Evolutionary conservation across 2,888 invertebrate species (phyloP), one percentile per base, ranked within the genome.

Genomic region (Drosophila mimetica): DNA sequence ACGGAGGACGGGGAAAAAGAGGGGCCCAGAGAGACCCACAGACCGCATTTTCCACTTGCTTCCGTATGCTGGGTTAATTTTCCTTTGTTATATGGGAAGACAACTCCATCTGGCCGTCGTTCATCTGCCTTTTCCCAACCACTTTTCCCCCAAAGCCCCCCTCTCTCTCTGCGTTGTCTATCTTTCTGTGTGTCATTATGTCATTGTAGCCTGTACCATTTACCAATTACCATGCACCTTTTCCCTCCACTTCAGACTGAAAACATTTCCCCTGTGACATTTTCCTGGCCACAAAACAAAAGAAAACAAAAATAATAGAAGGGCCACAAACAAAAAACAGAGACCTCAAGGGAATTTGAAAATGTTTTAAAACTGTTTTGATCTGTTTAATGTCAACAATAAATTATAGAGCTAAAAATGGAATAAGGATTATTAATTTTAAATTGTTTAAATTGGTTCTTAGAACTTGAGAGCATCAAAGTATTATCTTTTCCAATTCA

Each of bases 11-110:
- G 11, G 28, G 20, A 9, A 14, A 54, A 16, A 18, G 25, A 16
- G 37, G 28, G 50, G 7, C 13, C 4, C n/a, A n/a, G n/a, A 4
- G 32, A 50, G 58, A 51, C 71, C 67, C 71, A 70, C 59, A 67
- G 67, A 70, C 67, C 67, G 70, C 57, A 70, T 67, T 67, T 66
- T 57, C 42, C 57, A 32, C 36, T 39, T 36, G 42, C 70, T 67
- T 67, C 71, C 71, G 71, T 67, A 50, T 44, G 36, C 42, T 28
- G 25, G n/a, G 46, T 32, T 60, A 22, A 61, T 67, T 69, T 66
- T 48, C 47, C 30, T 55, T 69, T 69, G 70, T 66, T 42, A 34
- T 58, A 50, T 67, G 42, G 55, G 48, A 30, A 60, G 41, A 63
- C 63, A 63, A 41, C 63, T 63, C 41, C 63, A 63, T 63, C 57